Evolutionary conservation across 1,140 invertebrate species (phyloP), one percentile per base, ranked within the genome.

Genomic region (Sycophaga agraensis): DNA sequence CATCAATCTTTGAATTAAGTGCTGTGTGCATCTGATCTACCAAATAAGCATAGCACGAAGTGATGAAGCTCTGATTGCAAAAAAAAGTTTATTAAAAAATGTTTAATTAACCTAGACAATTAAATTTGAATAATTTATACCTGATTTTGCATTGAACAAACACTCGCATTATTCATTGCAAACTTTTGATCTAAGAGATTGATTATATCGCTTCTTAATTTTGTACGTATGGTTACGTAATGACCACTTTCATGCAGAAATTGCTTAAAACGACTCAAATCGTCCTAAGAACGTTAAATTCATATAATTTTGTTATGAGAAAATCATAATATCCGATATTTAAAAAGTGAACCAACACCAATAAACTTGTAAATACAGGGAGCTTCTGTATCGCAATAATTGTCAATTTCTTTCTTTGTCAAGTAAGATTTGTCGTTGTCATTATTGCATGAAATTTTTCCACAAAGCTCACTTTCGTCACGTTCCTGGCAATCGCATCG

Each of bases 231-330:
- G 2, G 58, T 11, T 4, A 67, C 26, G 12, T 75, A 73, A 14
- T 48, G n/a, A 14, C 71, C 71, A n/a, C 58, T 70, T 40, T 70
- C 70, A 24, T 73, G 69, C 11, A 75, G 55, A 58, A 69, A 72
- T 49, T 74, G 72, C 16, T 49, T 66, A 42, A 75, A 75, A 12
- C 70, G 68, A 28, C 55, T 63, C 7, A 74, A 42, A 12, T 75
- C 71, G 14, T 73, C 72, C 73, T 75, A 34, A 66, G 64, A 62
- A n/a, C n/a, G n/a, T n/a, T n/a, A n/a, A n/a, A n/a, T n/a, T n/a
- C n/a, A n/a, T n/a, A n/a, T n/a, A n/a, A n/a, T n/a, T n/a, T n/a
- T n/a, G n/a, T n/a, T n/a, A n/a, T n/a, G n/a, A n/a, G n/a, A n/a
- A n/a, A n/a, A n/a, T n/a, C n/a, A n/a, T n/a, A n/a, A n/a, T n/a